A percentile compares a stretch with the other conserved stretches of the same genome.
Conservation (phyloP, 2,113 vertebrate species). For the Dromiciops gliroides region DNA sequence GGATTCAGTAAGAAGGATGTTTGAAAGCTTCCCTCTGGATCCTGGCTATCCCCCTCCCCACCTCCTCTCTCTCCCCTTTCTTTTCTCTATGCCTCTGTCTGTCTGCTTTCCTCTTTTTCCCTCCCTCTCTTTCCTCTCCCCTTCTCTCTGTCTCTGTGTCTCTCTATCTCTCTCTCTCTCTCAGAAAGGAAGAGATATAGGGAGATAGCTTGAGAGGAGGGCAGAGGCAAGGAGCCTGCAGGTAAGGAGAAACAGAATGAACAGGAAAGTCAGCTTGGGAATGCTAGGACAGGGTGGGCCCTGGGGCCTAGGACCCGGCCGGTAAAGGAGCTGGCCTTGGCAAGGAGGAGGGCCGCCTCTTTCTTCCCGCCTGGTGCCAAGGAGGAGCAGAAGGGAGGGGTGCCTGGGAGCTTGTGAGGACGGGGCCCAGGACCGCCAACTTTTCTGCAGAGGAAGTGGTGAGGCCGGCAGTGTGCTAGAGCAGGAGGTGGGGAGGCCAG, state of each 20-base stretch:
- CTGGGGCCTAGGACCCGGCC: background rate
- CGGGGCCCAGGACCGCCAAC: background rate
- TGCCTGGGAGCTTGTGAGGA: background rate
- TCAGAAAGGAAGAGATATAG: background rate
- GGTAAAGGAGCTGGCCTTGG: background rate
- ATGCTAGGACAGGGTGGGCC: too few species aligned
- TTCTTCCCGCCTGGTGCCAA: background rate
- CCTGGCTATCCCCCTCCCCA: too few species aligned
- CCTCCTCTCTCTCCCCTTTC: background rate
- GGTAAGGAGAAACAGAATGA: too few species aligned
- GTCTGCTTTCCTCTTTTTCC: background rate
- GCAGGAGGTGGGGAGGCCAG: background rate
- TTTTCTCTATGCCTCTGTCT: background rate
- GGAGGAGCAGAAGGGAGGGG: background rate
- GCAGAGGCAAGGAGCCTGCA: background rate
- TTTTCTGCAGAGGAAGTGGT: background rate
- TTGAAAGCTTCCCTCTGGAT: too few species aligned
- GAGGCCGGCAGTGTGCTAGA: background rate
- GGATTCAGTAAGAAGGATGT: too few species aligned
- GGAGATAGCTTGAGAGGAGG: background rate
- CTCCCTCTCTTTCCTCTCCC: background rate
- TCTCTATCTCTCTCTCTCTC: background rate
- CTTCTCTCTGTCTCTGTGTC: background rate
- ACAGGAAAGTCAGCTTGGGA: too few species aligned
- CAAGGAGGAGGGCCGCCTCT: background rate